Percentiles rank a stretch among this genome's conserved stretches.
These are phyloP conservation scores for Mugil cephalus DNA, from an alignment of 2,113 vertebrate genomes.

Conservation along the genomic window DNA sequence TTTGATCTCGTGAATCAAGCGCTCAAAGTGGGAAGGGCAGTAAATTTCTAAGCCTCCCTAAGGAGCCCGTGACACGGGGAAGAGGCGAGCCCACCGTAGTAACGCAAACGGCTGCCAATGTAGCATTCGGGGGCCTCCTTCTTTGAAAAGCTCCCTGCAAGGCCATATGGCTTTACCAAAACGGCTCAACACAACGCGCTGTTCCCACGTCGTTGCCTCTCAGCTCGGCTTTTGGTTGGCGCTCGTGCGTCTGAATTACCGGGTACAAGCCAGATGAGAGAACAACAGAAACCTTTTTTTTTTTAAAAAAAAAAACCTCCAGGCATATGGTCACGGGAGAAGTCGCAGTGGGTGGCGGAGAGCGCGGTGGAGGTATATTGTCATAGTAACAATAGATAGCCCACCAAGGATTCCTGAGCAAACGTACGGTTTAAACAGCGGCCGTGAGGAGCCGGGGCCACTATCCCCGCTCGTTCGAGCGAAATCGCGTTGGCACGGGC, in stretches of 20 bases:
- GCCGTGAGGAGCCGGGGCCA: constrained; percentile 45
- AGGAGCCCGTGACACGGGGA: constrained; percentile 56
- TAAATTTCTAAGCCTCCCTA: constrained; percentile 69
- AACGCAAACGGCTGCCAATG: constrained; percentile 66
- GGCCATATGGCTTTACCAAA: constrained; percentile 75
- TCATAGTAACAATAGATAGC: constrained; percentile 76
- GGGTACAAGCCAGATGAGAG: constrained; percentile 62
- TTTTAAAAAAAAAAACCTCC: constrained; percentile 31
- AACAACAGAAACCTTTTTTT: constrained; percentile 25
- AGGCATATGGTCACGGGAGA: constrained; percentile 64
- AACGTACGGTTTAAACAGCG: constrained; percentile 58
- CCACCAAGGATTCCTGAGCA: constrained; percentile 70
- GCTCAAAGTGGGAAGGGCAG: constrained; percentile 66
- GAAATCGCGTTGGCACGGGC: constrained; percentile 59
- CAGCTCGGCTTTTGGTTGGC: constrained; percentile 61
- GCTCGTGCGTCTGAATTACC: constrained; percentile 52
- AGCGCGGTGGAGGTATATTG: constrained; percentile 55
- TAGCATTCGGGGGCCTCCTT: constrained; percentile 60
- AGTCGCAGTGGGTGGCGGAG: constrained; percentile 31
- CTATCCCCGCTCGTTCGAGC: constrained; percentile 59
- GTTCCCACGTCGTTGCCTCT: constrained; percentile 41
- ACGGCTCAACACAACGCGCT: too few species aligned
- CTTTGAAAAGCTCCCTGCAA: constrained; percentile 60
- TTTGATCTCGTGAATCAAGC: constrained; percentile 79
- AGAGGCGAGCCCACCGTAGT: constrained; percentile 62